These are phyloP conservation scores for Pocillopora damicornis DNA, from an alignment of 64 coral and sea anemone genomes.

Conservation along the genomic window DNA sequence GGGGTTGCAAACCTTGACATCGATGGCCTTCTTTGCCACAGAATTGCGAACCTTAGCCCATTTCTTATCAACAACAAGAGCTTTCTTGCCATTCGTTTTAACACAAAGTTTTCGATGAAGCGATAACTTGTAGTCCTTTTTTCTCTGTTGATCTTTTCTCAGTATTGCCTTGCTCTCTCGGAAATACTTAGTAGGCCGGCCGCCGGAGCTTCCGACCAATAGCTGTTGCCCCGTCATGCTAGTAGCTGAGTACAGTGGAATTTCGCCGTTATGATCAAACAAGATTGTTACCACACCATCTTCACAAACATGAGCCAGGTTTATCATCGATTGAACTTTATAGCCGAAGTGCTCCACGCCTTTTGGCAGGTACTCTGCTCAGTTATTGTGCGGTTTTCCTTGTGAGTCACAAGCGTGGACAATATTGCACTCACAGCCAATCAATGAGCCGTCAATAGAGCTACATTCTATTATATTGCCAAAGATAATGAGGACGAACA, in stretches of 20 bases:
- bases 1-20: neutral
- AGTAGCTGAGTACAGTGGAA: conserved; percentile 20
- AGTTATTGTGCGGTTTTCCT: neutral
- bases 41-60: neutral
- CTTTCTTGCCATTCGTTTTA: neutral
- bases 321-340: neutral
- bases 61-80: neutral
- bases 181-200: neutral
- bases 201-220: neutral
- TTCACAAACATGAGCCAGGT: conserved; percentile 17
- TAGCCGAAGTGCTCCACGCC: neutral
- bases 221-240: neutral
- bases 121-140: neutral
- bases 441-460: neutral
- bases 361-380: neutral
- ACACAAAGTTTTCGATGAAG: neutral
- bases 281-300: neutral
- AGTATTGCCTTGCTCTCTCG: neutral
- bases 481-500: neutral
- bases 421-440: conserved; percentile 8
- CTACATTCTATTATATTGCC: neutral
- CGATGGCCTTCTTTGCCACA: neutral
- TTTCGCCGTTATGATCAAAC: conserved; percentile 7
- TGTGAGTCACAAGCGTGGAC: neutral
- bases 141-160: neutral